phyloP scores from a whole-genome alignment of 1,140 invertebrate genomes.

The Trichonephila clavata region DNA sequence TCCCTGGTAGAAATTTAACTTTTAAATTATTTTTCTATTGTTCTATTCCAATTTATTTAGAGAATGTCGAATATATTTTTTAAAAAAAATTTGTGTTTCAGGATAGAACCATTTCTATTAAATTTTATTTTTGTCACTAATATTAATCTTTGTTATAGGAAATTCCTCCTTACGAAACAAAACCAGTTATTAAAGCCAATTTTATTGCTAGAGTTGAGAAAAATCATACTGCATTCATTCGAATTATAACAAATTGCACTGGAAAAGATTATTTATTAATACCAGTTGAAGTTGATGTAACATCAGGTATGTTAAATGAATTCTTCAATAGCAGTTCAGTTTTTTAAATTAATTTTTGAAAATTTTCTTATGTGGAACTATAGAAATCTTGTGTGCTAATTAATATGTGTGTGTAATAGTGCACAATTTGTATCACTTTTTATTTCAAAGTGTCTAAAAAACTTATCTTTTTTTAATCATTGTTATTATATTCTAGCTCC shows the following conservation, averaged over 20 bases:
- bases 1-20: too few relatives aligned
- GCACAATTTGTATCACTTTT: too few relatives aligned
- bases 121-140: background rate
- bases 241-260: constrained; percentile 88
- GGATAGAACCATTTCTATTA: too few relatives aligned
- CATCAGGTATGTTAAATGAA: constrained; percentile 81
- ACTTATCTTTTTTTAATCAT: background rate
- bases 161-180: constrained; percentile 93
- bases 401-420: background rate
- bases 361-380: background rate
- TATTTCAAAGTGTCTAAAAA: too few relatives aligned
- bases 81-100: too few relatives aligned
- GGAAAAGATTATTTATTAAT: constrained; percentile 86
- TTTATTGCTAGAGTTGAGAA: constrained; percentile 89
- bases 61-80: too few relatives aligned
- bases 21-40: too few relatives aligned
- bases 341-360: background rate
- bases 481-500: constrained; percentile 80
- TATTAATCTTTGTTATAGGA: constrained; percentile 81
- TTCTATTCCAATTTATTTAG: too few relatives aligned
- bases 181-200: constrained; percentile 92
- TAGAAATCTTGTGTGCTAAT: background rate
- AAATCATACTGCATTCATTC: constrained; percentile 92
- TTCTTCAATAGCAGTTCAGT: background rate
- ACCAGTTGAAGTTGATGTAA: constrained; percentile 93